Base-by-base conservation (phyloP, 1,140 invertebrate genomes). In the Sycobia sp. region DNA sequence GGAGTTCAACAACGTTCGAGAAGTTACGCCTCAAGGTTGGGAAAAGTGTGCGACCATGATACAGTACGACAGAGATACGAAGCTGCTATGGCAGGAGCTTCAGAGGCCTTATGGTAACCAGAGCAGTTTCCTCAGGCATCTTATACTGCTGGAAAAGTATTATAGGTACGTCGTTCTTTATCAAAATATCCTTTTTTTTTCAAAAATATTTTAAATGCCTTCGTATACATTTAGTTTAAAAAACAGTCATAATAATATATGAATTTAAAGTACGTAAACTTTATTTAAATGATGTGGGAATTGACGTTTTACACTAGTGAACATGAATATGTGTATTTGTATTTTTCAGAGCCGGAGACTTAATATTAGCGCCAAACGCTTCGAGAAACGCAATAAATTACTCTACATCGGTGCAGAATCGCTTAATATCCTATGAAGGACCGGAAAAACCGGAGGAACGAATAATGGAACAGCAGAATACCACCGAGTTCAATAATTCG, bases 21-120 rank as follows among this genome's bases (percentile, higher is more conserved):
- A 85, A 1, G 82, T 86, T 0, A 91, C 89, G 2, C 89, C 89
- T 0, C 89, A 91, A 70, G 90, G 90, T 11, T 93, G 91, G 91
- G 91, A 91, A 62, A 90, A 91, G 51, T 91, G 90, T 64, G 86
- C 86, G 39, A 86, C 88, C 0, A 87, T 87, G 67, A 88, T 94
- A 46, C 90, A 92, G 70, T 93, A 92, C 58, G 91, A 93, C 68
- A 81, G 85, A n/a, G 89, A 91, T 34, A 93, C 91, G 3, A 91
- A 91, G 59, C 82, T 86, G 13, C 79, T 93, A 5, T 94, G 90
- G 90, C 88, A 90, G 57, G 88, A 91, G 63, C 70, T 94, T 25
- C 90, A 92, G 71, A 87, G 90, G 74, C 91, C 91, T 0, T 93
- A 94, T 67, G 91, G 91, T 3, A 94, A 92, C 72, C 89, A 91